phyloP scores from a whole-genome alignment of 2,113 vertebrate genomes.

The Copsychus sechellarum region DNA sequence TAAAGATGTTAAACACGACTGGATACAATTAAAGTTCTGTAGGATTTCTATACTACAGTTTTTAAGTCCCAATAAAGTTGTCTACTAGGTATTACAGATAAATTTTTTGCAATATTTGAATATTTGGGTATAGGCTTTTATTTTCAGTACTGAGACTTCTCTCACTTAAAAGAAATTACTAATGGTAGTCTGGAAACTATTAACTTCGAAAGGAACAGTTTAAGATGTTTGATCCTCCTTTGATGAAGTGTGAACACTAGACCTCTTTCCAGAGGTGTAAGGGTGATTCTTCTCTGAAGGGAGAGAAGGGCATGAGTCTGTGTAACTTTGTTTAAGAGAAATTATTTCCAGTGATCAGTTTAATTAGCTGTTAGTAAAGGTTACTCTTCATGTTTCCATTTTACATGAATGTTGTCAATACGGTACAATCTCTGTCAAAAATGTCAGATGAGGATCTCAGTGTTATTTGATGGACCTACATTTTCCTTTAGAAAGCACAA shows the following conservation, averaged over 20 bases:
- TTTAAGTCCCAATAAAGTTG: not conserved
- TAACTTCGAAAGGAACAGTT: conserved; percentile 63
- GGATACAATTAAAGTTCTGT: not conserved
- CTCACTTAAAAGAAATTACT: conserved; percentile 36
- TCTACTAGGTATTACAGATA: conserved; percentile 11
- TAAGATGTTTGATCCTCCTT: conserved; percentile 67
- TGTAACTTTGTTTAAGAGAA: conserved; percentile 41
- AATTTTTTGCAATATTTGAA: conserved; percentile 1
- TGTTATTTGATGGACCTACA: conserved; percentile 24
- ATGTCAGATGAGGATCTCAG: conserved; percentile 34
- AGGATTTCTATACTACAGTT: not conserved
- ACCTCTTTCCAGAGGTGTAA: conserved; percentile 33
- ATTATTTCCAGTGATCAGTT: conserved; percentile 34
- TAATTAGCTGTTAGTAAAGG: conserved; percentile 50
- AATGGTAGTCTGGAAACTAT: conserved; percentile 68
- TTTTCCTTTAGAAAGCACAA: not conserved
- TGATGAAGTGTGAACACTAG: conserved; percentile 72
- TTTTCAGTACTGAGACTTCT: conserved; percentile 37
- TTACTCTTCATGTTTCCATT: conserved; percentile 43
- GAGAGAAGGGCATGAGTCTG: not conserved
- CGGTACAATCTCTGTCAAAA: conserved; percentile 60
- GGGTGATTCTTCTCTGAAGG: conserved; percentile 14
- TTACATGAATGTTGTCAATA: conserved; percentile 52
- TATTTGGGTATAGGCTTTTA: conserved; percentile 39
- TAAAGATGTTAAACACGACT: not conserved